Conservation (phyloP, 2,888 invertebrate species). For the Crocallis elinguaria region DNA sequence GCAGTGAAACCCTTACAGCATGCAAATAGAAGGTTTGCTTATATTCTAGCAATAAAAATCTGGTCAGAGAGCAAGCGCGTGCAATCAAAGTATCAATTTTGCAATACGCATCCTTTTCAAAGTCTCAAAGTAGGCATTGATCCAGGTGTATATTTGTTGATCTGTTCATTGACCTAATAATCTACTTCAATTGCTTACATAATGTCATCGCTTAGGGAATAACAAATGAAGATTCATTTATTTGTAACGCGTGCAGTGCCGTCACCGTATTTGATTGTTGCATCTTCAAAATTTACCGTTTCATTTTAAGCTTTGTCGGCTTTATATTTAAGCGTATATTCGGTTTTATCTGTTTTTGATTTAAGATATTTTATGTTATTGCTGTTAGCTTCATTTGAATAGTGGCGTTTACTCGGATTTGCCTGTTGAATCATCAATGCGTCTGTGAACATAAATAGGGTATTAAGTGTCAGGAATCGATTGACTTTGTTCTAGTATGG, state of each 20-base stretch:
- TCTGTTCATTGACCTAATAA: conserved; percentile 69
- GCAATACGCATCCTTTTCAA: conserved; percentile 10
- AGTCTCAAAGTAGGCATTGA: conserved; percentile 5
- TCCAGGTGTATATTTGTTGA: conserved; percentile 5
- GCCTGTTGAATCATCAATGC: conserved; percentile 60
- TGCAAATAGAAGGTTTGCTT: conserved; percentile 32
- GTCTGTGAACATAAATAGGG: conserved; percentile 38
- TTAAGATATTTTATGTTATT: conserved; percentile 30
- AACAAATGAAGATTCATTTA: conserved; percentile 56
- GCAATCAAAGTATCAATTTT: conserved; percentile 13
- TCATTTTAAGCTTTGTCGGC: conserved; percentile 25
- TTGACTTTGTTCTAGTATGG: conserved; percentile 16
- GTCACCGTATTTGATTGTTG: conserved; percentile 57
- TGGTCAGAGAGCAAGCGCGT: conserved; percentile 6
- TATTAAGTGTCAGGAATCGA: conserved; percentile 38
- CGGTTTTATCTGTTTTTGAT: not conserved
- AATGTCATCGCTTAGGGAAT: conserved; percentile 56
- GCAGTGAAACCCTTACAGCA: conserved; percentile 22
- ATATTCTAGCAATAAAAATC: conserved; percentile 32
- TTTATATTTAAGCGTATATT: conserved; percentile 24
- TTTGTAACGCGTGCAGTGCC: conserved; percentile 57
- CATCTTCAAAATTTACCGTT: conserved; percentile 23
- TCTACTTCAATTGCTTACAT: conserved; percentile 66
- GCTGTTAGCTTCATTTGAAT: conserved; percentile 42
- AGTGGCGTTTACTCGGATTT: conserved; percentile 59